phyloP scores from a whole-genome alignment of 1,140 invertebrate genomes.

The Physella acuta region DNA sequence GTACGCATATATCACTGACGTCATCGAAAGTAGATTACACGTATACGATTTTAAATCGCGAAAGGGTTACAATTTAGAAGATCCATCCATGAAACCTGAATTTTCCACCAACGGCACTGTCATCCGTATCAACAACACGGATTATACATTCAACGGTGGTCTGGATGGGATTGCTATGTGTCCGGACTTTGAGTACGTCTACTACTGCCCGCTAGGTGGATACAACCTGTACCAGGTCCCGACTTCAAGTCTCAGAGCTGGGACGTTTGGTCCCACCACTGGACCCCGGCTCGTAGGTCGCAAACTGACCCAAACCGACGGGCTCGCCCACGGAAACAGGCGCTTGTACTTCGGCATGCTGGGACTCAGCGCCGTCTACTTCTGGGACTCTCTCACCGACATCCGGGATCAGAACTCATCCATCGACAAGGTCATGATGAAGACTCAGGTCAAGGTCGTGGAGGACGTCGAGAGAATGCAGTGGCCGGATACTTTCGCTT shows the following conservation, averaged over 20 bases:
- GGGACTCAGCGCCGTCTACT: conserved; percentile 29
- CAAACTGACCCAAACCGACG: conserved; percentile 29
- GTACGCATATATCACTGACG: conserved; percentile 42
- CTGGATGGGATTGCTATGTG: conserved; percentile 43
- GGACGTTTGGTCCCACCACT: neutral
- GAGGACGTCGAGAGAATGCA: conserved; percentile 28
- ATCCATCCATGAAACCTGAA: conserved; percentile 32
- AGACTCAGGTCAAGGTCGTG: conserved; percentile 13
- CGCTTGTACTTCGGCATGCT: conserved; percentile 32
- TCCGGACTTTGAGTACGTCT: conserved; percentile 36
- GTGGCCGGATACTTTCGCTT: conserved; percentile 35
- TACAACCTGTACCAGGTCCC: conserved; percentile 26
- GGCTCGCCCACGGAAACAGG: conserved; percentile 31
- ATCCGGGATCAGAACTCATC: conserved; percentile 10
- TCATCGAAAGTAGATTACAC: conserved; percentile 27
- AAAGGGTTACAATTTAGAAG: conserved; percentile 27
- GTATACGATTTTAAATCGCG: conserved; percentile 30
- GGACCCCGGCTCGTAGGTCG: conserved; percentile 21
- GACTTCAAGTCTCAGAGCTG: conserved; percentile 24
- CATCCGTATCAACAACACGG: neutral
- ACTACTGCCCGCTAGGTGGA: conserved; percentile 34
- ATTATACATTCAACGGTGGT: conserved; percentile 9
- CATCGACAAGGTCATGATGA: conserved; percentile 28
- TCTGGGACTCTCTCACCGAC: conserved; percentile 1
- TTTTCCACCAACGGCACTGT: conserved; percentile 2